Conservation (phyloP, 2,888 invertebrate species). For the Axea sp. region DNA sequence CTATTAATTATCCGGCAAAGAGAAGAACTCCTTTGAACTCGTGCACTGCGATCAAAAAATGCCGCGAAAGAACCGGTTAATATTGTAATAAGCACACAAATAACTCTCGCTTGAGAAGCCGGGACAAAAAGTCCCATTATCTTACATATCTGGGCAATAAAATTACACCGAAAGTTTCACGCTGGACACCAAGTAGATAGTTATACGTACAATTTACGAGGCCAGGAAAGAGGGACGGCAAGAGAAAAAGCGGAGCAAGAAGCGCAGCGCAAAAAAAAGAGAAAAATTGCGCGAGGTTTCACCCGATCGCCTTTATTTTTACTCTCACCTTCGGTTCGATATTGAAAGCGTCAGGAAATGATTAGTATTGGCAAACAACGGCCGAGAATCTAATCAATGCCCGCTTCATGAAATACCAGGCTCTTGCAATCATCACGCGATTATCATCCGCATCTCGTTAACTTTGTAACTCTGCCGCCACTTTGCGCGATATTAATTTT, state of each 20-base stretch:
- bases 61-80: slow-evolving; percentile 57
- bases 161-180: slow-evolving; percentile 52
- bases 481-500: slow-evolving; percentile 37
- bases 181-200: slow-evolving; percentile 49
- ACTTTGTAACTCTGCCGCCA: slow-evolving; percentile 7
- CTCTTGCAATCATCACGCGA: too few relatives aligned
- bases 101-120: slow-evolving; percentile 36
- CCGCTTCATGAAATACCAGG: too few relatives aligned
- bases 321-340: slow-evolving; percentile 3
- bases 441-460: slow-evolving; percentile 14
- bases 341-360: slow-evolving; percentile 19
- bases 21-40: slow-evolving; percentile 29
- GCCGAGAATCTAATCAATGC: slow-evolving; percentile 26
- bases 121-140: slow-evolving; percentile 50
- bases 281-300: background rate
- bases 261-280: background rate
- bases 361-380: slow-evolving; percentile 34
- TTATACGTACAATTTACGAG: slow-evolving; percentile 53
- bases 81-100: slow-evolving; percentile 55
- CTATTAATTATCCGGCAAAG: slow-evolving; percentile 49
- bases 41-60: slow-evolving; percentile 32
- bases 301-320: background rate
- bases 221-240: slow-evolving; percentile 22
- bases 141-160: slow-evolving; percentile 47
- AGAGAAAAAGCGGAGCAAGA: slow-evolving; percentile 15